Evolutionary conservation across 2,888 invertebrate genomes (phyloP), one percentile per base, ranked within the genome.

Genomic region (Stenolophus ochropezus): DNA sequence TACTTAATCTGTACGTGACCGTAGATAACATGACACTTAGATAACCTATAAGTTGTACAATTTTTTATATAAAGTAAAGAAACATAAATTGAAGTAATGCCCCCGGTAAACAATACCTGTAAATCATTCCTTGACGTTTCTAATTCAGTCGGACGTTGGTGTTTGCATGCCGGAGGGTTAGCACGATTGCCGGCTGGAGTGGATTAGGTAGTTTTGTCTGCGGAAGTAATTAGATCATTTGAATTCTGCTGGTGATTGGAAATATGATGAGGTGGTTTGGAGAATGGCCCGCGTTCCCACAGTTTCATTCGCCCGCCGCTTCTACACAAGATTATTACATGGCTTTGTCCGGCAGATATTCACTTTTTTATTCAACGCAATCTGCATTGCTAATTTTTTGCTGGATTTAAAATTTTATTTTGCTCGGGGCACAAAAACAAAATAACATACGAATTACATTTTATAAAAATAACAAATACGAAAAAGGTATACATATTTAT

Each of bases 201-300:
- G 53, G 53, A 74, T 74, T 73, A 74, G 53, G 27, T 74, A 74
- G 51, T 49, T 53, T 47, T 74, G 74, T 49, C 25, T 53, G 51
- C 49, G 51, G 49, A 74, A 69, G 65, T 69, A 69, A 69, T 69
- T 69, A 69, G 65, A 69, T 69, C 65, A 69, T 69, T 69, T 69
- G 65, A 33, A 69, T 69, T 69, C 65, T 69, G 65, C 33, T 69
- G 65, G 33, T 69, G 65, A 69, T 69, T 69, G 33, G 33, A 33
- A 69, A 69, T 69, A 69, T 69, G 65, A 69, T 69, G 33, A 69
- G 65, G 33, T 33, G 65, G 65, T 69, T 69, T 69, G 18, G 65
- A 69, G 27, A 69, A 42, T 42, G 33, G 33, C 33, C 33, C 33
- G 33, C 11, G 18, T 33, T 69, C 33, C 65, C 65, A 69, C 65